A percentile compares a stretch with the other conserved stretches of the same genome.
phyloP scores from a whole-genome alignment of 1,140 invertebrate species.

The Sminthurinus signatus region DNA sequence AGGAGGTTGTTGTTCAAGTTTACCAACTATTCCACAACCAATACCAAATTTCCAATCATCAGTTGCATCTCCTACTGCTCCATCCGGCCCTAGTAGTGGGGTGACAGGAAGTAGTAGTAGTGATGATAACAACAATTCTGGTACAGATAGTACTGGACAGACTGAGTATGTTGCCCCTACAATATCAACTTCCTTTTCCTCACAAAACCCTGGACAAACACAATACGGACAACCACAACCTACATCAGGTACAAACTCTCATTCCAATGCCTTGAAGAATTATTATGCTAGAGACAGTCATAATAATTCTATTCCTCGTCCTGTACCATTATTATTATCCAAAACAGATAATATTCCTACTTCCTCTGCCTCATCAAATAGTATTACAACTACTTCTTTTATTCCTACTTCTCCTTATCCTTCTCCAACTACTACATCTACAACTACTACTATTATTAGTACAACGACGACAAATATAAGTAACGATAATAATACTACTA shows the following conservation, averaged over 20 bases:
- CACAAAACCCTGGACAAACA: slow-evolving; percentile 21
- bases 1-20: slow-evolving; percentile 18
- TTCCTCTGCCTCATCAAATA: neutral
- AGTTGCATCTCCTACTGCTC: too few species aligned
- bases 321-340: too few species aligned
- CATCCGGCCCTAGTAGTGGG: neutral
- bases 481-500: too few species aligned
- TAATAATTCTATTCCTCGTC: slow-evolving; percentile 22
- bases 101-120: neutral
- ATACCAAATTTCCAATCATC: slow-evolving; percentile 9
- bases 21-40: slow-evolving; percentile 14
- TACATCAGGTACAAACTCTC: slow-evolving; percentile 25
- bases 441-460: too few species aligned
- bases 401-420: slow-evolving; percentile 6
- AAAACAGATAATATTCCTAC: too few species aligned
- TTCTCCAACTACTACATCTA: neutral
- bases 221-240: slow-evolving; percentile 23
- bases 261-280: slow-evolving; percentile 24
- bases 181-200: slow-evolving; percentile 1
- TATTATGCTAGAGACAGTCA: slow-evolving; percentile 28
- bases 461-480: too few species aligned
- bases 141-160: slow-evolving; percentile 5
- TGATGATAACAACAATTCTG: slow-evolving; percentile 14
- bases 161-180: neutral
- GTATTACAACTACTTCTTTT: too few species aligned